Percentiles rank a stretch among this genome's conserved stretches.
Conservation (phyloP, 2,113 vertebrate genomes). For the Oriolus oriolus region DNA sequence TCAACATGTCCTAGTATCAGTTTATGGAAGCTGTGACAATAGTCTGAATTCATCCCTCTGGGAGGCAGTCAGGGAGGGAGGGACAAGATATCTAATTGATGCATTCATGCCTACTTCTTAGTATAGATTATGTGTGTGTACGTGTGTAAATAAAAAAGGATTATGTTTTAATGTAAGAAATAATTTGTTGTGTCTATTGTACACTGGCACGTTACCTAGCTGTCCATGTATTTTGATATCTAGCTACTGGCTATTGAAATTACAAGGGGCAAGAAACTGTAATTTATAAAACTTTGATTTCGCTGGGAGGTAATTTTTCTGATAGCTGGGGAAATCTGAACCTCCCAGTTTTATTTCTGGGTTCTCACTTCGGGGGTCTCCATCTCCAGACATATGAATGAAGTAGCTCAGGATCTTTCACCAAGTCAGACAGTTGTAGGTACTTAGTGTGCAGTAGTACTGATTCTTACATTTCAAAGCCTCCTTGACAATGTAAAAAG, state of each 20-base stretch:
- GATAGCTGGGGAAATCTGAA: not conserved
- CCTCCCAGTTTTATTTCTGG: not conserved
- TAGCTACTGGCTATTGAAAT: not conserved
- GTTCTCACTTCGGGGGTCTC: not conserved
- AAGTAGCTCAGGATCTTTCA: not conserved
- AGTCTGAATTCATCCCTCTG: not conserved
- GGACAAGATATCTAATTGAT: not conserved
- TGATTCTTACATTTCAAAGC: not conserved
- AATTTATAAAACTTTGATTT: not conserved
- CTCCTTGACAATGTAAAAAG: not conserved
- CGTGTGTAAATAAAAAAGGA: fast-evolving
- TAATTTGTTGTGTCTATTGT: not conserved
- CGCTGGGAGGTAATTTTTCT: not conserved
- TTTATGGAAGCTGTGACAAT: not conserved
- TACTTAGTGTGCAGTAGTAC: not conserved
- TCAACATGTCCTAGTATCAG: not conserved
- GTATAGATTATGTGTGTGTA: not conserved
- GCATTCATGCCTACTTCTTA: not conserved
- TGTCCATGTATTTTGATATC: not conserved
- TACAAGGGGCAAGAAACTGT: not conserved
- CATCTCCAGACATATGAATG: not conserved
- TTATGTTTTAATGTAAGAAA: not conserved
- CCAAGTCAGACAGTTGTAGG: not conserved
- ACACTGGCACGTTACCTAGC: not conserved
- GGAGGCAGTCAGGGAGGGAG: not conserved